Conservation (phyloP, 1,140 invertebrate species). For the Meloidogyne hapla region DNA sequence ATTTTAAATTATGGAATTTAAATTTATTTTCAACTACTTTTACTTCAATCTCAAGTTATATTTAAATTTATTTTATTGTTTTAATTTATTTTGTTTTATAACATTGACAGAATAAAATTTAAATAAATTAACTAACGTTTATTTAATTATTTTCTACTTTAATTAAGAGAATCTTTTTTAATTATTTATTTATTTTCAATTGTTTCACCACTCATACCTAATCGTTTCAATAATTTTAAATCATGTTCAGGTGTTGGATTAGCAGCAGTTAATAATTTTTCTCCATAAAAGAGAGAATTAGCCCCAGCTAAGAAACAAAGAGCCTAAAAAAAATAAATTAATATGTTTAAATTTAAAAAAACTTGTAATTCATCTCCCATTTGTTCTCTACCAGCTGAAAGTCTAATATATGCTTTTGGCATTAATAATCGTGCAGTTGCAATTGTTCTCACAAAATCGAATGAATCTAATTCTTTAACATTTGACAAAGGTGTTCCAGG, state of each 20-base stretch:
- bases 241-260: slow-evolving; percentile 22
- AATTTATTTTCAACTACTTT: no score
- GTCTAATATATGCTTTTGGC: slow-evolving; percentile 23
- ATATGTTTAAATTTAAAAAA: neutral
- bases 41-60: neutral
- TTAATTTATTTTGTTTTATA: slow-evolving; percentile 3
- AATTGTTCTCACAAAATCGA: slow-evolving; percentile 27
- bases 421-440: slow-evolving; percentile 20
- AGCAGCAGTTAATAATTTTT: slow-evolving; percentile 21
- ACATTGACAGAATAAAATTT: neutral
- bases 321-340: slow-evolving; percentile 4
- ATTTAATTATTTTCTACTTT: no score
- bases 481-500: slow-evolving; percentile 21
- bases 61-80: no score
- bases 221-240: slow-evolving; percentile 9
- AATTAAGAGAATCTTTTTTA: no score
- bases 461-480: neutral
- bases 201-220: slow-evolving; percentile 11
- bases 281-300: slow-evolving; percentile 27
- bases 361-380: slow-evolving; percentile 28
- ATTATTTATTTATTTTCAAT: slow-evolving; percentile 24
- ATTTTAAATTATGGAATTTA: no score
- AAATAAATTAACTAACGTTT: neutral
- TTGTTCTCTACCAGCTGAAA: slow-evolving; percentile 26
- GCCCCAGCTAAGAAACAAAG: slow-evolving; percentile 21